Evolutionary conservation across 2,888 invertebrate genomes (phyloP).

Genomic region (Camptogramma bilineatum): DNA sequence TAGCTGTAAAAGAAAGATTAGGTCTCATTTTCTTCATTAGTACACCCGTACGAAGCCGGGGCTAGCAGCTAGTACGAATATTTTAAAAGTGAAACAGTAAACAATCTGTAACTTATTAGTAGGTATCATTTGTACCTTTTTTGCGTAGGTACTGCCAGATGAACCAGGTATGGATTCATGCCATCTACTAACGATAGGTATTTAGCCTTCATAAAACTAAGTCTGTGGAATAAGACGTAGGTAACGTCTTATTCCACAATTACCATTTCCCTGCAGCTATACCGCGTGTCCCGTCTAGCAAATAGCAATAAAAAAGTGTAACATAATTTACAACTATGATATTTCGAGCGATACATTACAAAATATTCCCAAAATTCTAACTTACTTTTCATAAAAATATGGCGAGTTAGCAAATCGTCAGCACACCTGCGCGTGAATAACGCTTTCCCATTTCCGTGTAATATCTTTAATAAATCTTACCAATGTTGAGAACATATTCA

Average conservation of each 20-base stretch:
- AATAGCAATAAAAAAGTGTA: neutral
- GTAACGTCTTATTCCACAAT: neutral
- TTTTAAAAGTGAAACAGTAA: too few relatives aligned
- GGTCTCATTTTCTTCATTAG: too few relatives aligned
- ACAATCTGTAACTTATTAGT: too few relatives aligned
- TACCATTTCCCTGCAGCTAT: neutral
- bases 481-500: constrained; percentile 74
- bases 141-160: too few relatives aligned
- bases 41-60: too few relatives aligned
- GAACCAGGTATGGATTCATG: too few relatives aligned
- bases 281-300: neutral
- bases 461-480: constrained; percentile 79
- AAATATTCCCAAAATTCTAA: constrained; percentile 53
- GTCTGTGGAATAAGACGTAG: too few relatives aligned
- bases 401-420: constrained; percentile 82
- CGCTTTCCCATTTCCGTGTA: constrained; percentile 76
- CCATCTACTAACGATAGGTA: too few relatives aligned
- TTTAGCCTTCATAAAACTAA: too few relatives aligned
- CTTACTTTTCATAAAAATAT: constrained; percentile 81
- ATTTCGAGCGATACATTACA: constrained; percentile 35
- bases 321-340: constrained; percentile 7
- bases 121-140: too few relatives aligned
- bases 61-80: too few relatives aligned
- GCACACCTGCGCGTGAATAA: constrained; percentile 82
- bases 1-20: too few relatives aligned